Evolutionary conservation across 2,888 invertebrate genomes (phyloP), one percentile per base, ranked within the genome.

Genomic region (Cheilosia vulpina): DNA sequence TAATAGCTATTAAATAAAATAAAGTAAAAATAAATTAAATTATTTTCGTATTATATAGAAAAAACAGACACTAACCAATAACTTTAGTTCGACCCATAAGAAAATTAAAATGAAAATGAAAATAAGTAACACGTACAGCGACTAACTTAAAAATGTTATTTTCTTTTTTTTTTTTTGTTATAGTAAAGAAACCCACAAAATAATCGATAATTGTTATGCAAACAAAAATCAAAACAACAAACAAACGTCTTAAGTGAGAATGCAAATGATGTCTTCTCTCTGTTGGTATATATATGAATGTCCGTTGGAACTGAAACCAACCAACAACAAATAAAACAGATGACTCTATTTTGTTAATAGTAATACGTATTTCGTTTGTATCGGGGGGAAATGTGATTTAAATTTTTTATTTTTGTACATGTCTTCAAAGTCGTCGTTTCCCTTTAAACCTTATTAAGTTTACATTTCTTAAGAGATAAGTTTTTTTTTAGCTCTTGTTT

Each of bases 11-110:
- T 34, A 55, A 73, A 62, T 41, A 69, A 75, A 80, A 52, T 72
- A 75, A 68, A 81, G 19, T 57, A 71, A 76, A 71, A 55, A 45
- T 79, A 34, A n/a, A 60, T 60, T 82, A 87, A 79, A 84, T 81
- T 85, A 85, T 87, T 85, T 87, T 87, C 77, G 75, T 84, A 87
- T 19, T 38, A 84, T 57, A 72, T 87, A 60, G 15, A 68, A 62
- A 47, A 57, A 34, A 57, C 47, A n/a, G 24, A 71, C 53, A 68
- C 72, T 79, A 79, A 84, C 79, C 75, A 68, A 63, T 76, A 72
- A 72, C 68, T 71, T 83, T 69, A 76, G 65, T 66, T 69, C 24
- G 68, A 72, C 15, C 55, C 55, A 55, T 45, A 68, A 55, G 19
- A 53, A 58, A 55, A 31, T 13, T 0, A 43, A 57, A 31, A 62